Evolutionary conservation across 1,140 invertebrate species (phyloP).

Genomic region (Magallana angulata): DNA sequence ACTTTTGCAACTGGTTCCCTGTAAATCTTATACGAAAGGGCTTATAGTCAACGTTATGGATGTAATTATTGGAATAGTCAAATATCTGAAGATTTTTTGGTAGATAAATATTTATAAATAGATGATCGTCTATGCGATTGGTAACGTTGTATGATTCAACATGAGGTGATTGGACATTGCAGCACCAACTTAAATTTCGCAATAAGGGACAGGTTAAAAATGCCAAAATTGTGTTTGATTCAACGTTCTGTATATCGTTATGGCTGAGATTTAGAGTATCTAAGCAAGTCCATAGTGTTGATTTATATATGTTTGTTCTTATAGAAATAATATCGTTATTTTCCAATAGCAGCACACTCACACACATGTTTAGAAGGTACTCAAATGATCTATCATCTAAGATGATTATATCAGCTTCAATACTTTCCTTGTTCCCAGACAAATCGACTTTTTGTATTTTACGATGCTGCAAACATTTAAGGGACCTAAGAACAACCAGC

Average conservation of each 20-base stretch:
- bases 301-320: background rate
- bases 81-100: background rate
- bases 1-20: background rate
- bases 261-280: background rate
- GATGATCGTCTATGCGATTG: background rate
- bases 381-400: background rate
- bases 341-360: background rate
- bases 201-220: background rate
- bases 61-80: background rate
- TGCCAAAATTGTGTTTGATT: background rate
- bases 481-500: background rate
- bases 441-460: background rate
- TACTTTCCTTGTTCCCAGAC: background rate
- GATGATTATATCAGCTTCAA: background rate
- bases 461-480: background rate
- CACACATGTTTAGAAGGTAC: background rate
- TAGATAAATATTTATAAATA: background rate
- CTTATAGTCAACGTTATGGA: background rate
- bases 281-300: background rate
- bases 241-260: background rate
- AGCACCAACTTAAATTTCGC: background rate
- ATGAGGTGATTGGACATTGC: background rate
- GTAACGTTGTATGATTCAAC: background rate
- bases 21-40: background rate
- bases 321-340: background rate